Evolutionary conservation across 2,113 vertebrate genomes (phyloP), one percentile per base, ranked within the genome.

Genomic region (Rhabdomys dilectus): DNA sequence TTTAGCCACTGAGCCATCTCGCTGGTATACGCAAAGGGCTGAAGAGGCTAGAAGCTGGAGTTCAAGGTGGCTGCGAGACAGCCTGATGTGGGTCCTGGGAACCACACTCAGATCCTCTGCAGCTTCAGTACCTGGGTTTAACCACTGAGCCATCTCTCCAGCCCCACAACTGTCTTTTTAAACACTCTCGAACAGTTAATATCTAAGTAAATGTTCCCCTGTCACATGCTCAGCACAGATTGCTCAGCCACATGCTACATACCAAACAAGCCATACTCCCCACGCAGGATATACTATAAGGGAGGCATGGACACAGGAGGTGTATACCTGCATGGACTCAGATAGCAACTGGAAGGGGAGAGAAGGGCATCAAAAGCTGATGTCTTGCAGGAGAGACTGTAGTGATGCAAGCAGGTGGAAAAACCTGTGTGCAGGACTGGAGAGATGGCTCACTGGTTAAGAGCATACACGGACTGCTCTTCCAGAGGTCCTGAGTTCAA

Each of bases 391-490:
- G 24, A 53, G 34, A 9, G 48, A 4, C 34, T 13, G 6, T 24
- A 62, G 17, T 39, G 36, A 21, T 3, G 1, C 7, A 56, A 13
- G 26, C 0, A 0, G 0, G 7, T 77, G 0, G 2, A 39, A 42
- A 56, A 9, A n/a, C 3, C 24, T 3, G 16, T 77, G 58, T 24
- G 1, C 4, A 5, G 5, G 22, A 9, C 45, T 66, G 64, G 64
- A 66, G 64, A 66, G 64, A 31, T 31, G 64, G 62, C 24, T 64
- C 62, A 26, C 0, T 10, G 9, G 24, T 26, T 26, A 64, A 26
- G 24, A 64, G 24, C 62, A 10, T 26, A 8, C 62, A 26, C 3
- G 8, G 62, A 26, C 24, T 64, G 62, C 9, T 26, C 62, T 64
- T 64, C 24, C 24, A 64, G 62, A 5, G 64, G 26, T 66, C 11